phyloP scores from a whole-genome alignment of 1,140 invertebrate genomes.

The Drosophila bocki region DNA sequence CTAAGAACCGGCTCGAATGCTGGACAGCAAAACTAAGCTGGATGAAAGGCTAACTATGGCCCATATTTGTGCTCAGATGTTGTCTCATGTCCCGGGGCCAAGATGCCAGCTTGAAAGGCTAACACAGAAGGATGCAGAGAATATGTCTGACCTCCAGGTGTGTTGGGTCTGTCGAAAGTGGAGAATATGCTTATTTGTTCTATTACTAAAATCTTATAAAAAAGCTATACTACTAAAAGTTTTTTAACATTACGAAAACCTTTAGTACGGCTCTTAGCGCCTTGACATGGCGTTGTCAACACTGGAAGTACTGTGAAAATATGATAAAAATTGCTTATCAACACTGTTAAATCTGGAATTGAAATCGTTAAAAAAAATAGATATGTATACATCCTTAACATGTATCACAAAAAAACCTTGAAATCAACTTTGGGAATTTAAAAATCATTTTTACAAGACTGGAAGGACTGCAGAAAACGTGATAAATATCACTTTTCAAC shows the following conservation, averaged over 20 bases:
- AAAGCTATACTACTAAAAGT: too few relatives aligned
- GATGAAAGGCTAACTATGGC: constrained; percentile 19
- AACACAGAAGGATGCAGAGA: constrained; percentile 20
- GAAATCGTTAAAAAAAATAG: too few relatives aligned
- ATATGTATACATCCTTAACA: too few relatives aligned
- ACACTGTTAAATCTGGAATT: too few relatives aligned
- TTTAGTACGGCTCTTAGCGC: not conserved
- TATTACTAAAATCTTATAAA: not conserved
- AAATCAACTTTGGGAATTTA: not conserved
- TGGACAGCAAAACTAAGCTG: not conserved
- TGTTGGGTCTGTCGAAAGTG: not conserved
- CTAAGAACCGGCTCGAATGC: not conserved
- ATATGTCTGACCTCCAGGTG: constrained; percentile 14
- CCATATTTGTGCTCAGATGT: constrained; percentile 31
- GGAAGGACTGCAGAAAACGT: too few relatives aligned
- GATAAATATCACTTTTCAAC: not conserved
- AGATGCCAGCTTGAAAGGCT: constrained; percentile 66
- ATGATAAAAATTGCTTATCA: too few relatives aligned
- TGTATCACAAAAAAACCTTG: too few relatives aligned
- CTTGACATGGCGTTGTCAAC: too few relatives aligned
- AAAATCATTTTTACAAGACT: not conserved
- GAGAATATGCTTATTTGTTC: not conserved
- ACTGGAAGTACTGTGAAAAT: too few relatives aligned
- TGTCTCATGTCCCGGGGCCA: constrained; percentile 48
- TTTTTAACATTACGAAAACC: not conserved